phyloP scores from a whole-genome alignment of 1,140 invertebrate species.

The Brachionus paranguensis region DNA sequence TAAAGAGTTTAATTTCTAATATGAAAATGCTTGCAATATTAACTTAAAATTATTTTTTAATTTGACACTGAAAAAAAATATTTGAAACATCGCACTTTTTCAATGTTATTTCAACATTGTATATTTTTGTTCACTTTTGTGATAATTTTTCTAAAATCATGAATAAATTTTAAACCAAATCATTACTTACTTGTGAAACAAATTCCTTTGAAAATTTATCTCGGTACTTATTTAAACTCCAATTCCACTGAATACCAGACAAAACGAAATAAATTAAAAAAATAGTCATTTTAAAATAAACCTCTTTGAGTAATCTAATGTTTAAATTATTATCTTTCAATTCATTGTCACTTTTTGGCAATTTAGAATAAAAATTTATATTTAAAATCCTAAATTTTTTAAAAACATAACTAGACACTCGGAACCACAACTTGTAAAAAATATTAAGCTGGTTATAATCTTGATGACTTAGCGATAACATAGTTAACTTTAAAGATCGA shows the following conservation, averaged over 20 bases:
- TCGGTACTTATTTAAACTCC: background rate
- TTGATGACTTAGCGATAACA: background rate
- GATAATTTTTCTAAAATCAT: too few relatives aligned
- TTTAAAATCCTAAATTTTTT: conserved; percentile 1
- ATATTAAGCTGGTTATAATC: background rate
- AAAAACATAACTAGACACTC: background rate
- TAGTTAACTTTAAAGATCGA: background rate
- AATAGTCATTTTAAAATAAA: background rate
- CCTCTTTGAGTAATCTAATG: background rate
- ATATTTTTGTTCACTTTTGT: too few relatives aligned
- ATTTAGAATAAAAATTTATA: background rate
- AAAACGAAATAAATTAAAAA: conserved; percentile 23
- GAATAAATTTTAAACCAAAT: too few relatives aligned
- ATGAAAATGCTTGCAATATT: too few relatives aligned
- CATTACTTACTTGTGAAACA: background rate
- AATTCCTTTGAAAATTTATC: background rate
- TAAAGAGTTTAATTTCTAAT: too few relatives aligned
- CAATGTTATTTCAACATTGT: too few relatives aligned
- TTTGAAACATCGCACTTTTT: too few relatives aligned
- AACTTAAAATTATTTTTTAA: too few relatives aligned
- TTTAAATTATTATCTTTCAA: background rate
- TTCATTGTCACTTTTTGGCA: background rate
- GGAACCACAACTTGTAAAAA: background rate
- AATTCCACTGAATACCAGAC: background rate
- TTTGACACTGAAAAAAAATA: too few relatives aligned